phyloP scores from a whole-genome alignment of 2,797 vertebrate genomes.

The Menidia menidia region DNA sequence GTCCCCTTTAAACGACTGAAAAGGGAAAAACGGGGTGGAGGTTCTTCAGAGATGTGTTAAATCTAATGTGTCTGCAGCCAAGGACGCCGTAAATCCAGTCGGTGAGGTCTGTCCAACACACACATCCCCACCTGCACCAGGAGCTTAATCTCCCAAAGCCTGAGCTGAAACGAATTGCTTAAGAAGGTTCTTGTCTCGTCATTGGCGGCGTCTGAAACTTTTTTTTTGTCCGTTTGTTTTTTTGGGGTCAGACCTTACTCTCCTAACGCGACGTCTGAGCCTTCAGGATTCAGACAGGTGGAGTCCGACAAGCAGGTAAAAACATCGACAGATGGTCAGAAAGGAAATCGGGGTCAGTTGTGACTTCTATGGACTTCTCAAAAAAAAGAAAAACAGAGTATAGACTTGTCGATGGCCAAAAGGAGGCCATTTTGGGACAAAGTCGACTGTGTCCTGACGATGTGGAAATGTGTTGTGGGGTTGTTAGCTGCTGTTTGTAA shows the following conservation, averaged over 20 bases:
- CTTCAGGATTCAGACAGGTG: conserved; percentile 4
- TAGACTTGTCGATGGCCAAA: background rate
- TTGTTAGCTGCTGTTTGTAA: conserved; percentile 24
- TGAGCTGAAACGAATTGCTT: conserved; percentile 8
- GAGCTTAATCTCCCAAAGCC: conserved; percentile 28
- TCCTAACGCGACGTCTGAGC: conserved; percentile 19
- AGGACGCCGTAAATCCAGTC: conserved; percentile 28
- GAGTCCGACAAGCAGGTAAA: conserved; percentile 11
- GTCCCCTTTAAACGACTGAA: no score
- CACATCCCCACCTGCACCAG: conserved; percentile 6
- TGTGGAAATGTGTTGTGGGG: conserved; percentile 11
- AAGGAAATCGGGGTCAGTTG: conserved; percentile 1
- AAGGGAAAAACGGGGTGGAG: background rate
- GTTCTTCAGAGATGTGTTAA: background rate
- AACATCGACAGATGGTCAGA: conserved; percentile 15
- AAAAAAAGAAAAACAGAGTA: no score
- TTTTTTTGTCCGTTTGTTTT: conserved; percentile 10
- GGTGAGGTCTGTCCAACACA: conserved; percentile 3
- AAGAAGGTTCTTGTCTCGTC: background rate
- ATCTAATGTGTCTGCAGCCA: conserved; percentile 9
- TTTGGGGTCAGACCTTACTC: conserved; percentile 13
- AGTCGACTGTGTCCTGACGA: conserved; percentile 7
- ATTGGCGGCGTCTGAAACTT: background rate
- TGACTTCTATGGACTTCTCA: background rate
- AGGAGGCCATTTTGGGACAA: background rate